Evolutionary conservation across 2,113 vertebrate species (phyloP).

Genomic region (Aspidoscelis tigris): DNA sequence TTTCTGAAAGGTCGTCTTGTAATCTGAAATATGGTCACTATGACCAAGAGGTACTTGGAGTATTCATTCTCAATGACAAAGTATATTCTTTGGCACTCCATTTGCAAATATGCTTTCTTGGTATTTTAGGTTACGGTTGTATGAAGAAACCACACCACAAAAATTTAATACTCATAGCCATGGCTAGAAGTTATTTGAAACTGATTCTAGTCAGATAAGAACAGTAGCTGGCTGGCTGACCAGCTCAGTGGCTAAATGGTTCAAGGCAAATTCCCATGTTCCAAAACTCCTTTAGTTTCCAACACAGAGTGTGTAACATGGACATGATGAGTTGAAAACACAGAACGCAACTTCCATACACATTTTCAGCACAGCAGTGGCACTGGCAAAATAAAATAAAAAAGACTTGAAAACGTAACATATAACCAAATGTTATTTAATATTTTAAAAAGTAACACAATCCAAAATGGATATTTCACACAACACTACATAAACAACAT

Average conservation of each 20-base stretch:
- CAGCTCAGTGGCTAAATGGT: background rate
- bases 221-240: background rate
- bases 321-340: conserved; percentile 40
- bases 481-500: conserved; percentile 96
- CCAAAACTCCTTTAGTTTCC: background rate
- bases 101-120: background rate
- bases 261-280: background rate
- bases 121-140: background rate
- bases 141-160: background rate
- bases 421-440: conserved; percentile 99
- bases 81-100: background rate
- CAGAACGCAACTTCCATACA: conserved; percentile 18
- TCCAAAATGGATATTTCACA: conserved; percentile 95
- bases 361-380: conserved; percentile 48
- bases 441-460: conserved; percentile 99
- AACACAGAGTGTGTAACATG: conserved; percentile 34
- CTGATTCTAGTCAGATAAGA: background rate
- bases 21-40: background rate
- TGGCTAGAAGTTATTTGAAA: background rate
- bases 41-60: background rate
- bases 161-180: background rate
- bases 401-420: conserved; percentile 75
- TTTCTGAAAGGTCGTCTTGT: background rate
- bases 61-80: background rate
- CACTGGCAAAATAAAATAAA: conserved; percentile 64